Base-by-base conservation (phyloP, 2,113 vertebrate species). In the Corythoichthys haematopterus region DNA sequence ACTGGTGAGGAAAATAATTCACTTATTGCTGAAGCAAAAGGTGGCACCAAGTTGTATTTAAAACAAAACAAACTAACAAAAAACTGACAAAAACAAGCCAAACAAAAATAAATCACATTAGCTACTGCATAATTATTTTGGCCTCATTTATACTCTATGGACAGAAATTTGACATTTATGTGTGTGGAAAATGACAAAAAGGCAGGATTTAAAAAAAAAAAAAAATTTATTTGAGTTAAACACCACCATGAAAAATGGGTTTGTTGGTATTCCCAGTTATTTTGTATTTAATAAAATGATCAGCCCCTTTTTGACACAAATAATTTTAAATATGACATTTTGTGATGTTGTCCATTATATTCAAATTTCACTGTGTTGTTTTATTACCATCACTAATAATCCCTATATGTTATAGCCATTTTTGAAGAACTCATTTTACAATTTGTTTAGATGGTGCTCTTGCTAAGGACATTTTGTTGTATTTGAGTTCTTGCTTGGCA, bases 1-100 rank as follows among this genome's bases (percentile, higher is more conserved):
- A 99, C 97, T 88, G 97, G 97, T 98, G 87, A 87, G 20, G 79
- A 36, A 68, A 14, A 47, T 28, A 20, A 46, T 13, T 28, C 10
- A 33, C n/a, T 6, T n/a, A 15, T 38, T 59, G 57, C 38, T 2
- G 12, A 38, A 38, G 16, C 36, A 38, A 40, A 40, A 16, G 16
- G 16, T 20, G 6, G 47, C 50, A 52, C 50, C n/a, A 7, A n/a
- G 50, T 15, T 50, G 1, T 66, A 15, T 46, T 51, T 62, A 4
- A 63, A 60, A 35, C n/a, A 16, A 1, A 55, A 16, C 57, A 38
- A 14, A n/a, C 9, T 16, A n/a, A 7, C 50, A 46, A 28, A 28
- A 28, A 28, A 28, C 0, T 28, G 20, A 28, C 20, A 28, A 28
- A 28, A 28, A 28, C 20, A 28, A 28, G 20, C 20, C 20, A 28